Base-by-base conservation (phyloP, 2,113 vertebrate genomes). In the Anoura caudifer region DNA sequence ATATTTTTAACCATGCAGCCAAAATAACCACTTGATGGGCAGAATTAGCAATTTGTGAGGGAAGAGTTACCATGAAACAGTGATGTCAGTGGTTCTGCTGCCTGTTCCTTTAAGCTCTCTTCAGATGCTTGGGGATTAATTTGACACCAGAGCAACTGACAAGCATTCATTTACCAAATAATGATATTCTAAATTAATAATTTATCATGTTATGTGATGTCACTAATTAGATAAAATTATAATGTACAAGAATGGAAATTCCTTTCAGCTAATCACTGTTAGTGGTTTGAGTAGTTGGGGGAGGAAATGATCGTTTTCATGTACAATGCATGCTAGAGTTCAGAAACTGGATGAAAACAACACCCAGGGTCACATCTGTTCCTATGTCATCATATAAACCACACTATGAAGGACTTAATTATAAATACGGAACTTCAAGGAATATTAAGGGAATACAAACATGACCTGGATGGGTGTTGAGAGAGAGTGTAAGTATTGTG, bases 171-270 rank as follows among this genome's bases (percentile, higher is more conserved):
- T 96, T 75, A 97, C 79, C 28, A 0, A 98, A 98, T 97, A 98
- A 98, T 79, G 52, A 98, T 96, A 95, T 98, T 97, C 72, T 97
- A 90, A 98, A 97, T 98, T 98, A 87, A 97, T 97, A 97, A 98
- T 98, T 98, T 97, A 98, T 98, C 92, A 90, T 95, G 84, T 88
- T 97, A 96, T 93, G 31, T 97, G 92, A 97, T 98, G 96, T 97
- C 93, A 98, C 96, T 96, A 97, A 98, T 98, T 97, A 98, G 92
- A 96, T 97, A 97, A 98, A 95, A 84, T n/a, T 97, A 73, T 97
- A 96, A 97, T 97, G 98, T 97, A 96, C 87, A 91, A 97, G 61
- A 73, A 77, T 89, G 92, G 92, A 94, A 96, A 85, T 91, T 97
- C 77, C 67, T 97, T 97, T 95, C 45, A 76, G 54, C 93, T 96